A percentile compares a stretch with the other conserved stretches of the same genome.
These are phyloP conservation scores for Crocuta crocuta DNA, from an alignment of 2,113 vertebrate genomes.

Conservation along the genomic window DNA sequence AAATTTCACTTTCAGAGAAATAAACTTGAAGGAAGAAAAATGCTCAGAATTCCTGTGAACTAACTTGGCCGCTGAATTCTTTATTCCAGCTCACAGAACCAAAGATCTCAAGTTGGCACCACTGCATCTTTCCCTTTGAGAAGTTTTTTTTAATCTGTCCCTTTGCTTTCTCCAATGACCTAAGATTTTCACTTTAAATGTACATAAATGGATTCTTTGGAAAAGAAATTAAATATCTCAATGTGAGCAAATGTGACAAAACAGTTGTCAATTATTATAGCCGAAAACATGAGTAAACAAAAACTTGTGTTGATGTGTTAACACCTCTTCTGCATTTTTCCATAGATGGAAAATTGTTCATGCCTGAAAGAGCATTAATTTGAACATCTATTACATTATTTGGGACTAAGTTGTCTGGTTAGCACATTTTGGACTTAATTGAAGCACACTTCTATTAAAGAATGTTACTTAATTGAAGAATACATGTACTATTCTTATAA, in stretches of 20 bases:
- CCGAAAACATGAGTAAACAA: neutral
- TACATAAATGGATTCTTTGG: neutral
- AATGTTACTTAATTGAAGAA: neutral
- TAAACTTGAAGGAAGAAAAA: neutral
- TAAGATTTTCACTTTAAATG: neutral
- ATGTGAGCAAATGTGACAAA: neutral
- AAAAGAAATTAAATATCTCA: neutral
- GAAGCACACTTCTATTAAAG: neutral
- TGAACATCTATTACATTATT: neutral
- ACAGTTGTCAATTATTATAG: neutral
- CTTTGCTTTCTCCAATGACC: neutral
- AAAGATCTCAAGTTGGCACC: neutral
- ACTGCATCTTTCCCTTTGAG: neutral
- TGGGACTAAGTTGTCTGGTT: neutral
- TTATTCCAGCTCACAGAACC: neutral
- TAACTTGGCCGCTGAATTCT: neutral
- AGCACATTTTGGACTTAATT: neutral
- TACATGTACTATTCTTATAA: neutral
- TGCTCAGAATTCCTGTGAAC: neutral
- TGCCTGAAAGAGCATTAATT: neutral
- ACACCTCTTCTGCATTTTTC: neutral
- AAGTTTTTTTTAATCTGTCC: neutral
- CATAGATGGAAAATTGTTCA: neutral
- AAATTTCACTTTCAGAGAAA: constrained; percentile 3
- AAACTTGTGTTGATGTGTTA: neutral